Percentiles rank a stretch among this genome's conserved stretches.
Evolutionary conservation across 2,797 vertebrate species (phyloP).

Genomic region (Eulemur coronatus): DNA sequence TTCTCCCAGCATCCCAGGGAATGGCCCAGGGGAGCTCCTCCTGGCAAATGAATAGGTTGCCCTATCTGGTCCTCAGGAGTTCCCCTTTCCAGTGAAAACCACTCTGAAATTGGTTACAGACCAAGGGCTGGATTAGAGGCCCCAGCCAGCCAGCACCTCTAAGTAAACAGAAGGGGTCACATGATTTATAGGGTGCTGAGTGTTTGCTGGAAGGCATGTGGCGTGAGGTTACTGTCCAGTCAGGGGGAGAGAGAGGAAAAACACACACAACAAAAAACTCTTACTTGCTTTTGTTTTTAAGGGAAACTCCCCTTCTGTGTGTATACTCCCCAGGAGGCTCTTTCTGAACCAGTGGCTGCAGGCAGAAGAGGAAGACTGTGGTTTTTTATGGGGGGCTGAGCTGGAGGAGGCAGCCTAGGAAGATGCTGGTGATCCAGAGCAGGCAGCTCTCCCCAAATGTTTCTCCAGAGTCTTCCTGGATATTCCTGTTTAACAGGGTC

Average conservation of each 20-base stretch:
- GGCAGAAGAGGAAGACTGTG: neutral
- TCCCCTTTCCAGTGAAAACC: slow-evolving; percentile 47
- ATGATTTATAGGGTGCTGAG: slow-evolving; percentile 58
- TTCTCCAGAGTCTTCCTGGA: neutral
- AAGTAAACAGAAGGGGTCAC: slow-evolving; percentile 65
- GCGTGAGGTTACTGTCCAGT: slow-evolving; percentile 41
- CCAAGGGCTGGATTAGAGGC: slow-evolving; percentile 23
- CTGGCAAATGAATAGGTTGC: neutral
- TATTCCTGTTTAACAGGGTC: neutral
- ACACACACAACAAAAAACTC: neutral
- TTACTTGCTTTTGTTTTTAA: slow-evolving; percentile 75
- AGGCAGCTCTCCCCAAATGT: neutral
- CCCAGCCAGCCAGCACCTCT: neutral
- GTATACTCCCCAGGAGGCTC: neutral
- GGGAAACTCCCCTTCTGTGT: slow-evolving; percentile 49
- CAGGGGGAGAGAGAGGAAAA: neutral
- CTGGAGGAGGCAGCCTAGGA: neutral
- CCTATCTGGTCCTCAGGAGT: slow-evolving; percentile 10
- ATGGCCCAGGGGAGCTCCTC: neutral
- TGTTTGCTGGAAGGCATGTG: slow-evolving; percentile 28
- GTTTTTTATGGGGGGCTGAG: neutral
- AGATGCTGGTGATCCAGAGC: neutral
- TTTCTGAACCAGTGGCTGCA: slow-evolving; percentile 4
- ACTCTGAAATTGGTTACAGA: slow-evolving; percentile 62
- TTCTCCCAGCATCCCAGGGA: neutral